A percentile compares a stretch with the other conserved stretches of the same genome.
Evolutionary conservation across 2,113 vertebrate species (phyloP).

Genomic region (Mirza zaza): DNA sequence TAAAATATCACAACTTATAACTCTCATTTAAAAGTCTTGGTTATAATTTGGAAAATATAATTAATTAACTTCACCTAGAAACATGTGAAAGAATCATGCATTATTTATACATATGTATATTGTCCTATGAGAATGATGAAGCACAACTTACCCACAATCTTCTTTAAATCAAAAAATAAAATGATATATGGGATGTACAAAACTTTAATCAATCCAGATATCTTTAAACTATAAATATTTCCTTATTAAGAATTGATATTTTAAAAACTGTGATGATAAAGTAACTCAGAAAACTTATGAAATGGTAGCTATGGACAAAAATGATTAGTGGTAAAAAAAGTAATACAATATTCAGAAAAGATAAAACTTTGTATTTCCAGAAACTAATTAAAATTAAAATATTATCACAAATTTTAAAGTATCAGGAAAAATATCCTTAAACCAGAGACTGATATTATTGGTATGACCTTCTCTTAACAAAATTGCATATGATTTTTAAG

Average conservation of each 20-base stretch:
- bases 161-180: constrained; percentile 28
- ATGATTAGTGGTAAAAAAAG: not conserved
- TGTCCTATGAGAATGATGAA: not conserved
- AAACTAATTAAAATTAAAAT: constrained; percentile 14
- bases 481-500: not conserved
- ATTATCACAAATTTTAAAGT: not conserved
- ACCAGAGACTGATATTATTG: not conserved
- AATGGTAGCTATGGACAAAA: not conserved
- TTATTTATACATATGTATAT: not conserved
- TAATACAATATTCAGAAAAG: not conserved
- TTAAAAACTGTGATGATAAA: not conserved
- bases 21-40: not conserved
- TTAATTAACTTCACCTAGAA: not conserved
- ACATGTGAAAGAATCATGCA: not conserved
- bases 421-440: not conserved
- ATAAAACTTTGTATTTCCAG: not conserved
- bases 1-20: not conserved
- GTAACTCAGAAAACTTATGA: not conserved
- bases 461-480: not conserved
- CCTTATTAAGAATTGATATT: not conserved
- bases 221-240: not conserved
- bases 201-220: not conserved
- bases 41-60: not conserved
- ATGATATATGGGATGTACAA: not conserved
- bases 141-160: not conserved